Percentiles rank a stretch among this genome's conserved stretches.
Conservation (phyloP, 92 coral and sea anemone species). For the Paragorgia papillata region DNA sequence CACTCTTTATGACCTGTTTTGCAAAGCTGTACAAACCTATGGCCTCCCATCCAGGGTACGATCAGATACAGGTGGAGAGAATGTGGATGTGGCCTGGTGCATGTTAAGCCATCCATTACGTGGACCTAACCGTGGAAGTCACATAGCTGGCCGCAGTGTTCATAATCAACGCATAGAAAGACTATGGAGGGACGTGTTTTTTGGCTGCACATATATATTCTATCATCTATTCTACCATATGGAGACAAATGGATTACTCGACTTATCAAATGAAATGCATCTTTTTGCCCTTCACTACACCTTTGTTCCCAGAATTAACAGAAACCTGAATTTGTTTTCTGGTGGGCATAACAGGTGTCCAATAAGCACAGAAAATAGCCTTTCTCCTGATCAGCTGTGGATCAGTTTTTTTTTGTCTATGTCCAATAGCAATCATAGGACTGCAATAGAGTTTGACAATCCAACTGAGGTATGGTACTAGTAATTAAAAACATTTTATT, state of each 20-base stretch:
- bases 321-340: conserved; percentile 19
- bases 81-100: conserved; percentile 52
- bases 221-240: conserved; percentile 46
- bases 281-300: conserved; percentile 46
- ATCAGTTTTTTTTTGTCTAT: conserved; percentile 42
- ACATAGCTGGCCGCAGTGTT: conserved; percentile 50
- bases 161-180: conserved; percentile 43
- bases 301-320: conserved; percentile 50
- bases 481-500: background rate
- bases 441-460: background rate
- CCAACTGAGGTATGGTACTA: background rate
- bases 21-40: conserved; percentile 48
- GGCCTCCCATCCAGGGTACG: conserved; percentile 42
- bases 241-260: conserved; percentile 40
- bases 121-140: conserved; percentile 60
- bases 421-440: background rate
- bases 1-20: conserved; percentile 50
- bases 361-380: conserved; percentile 42
- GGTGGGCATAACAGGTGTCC: conserved; percentile 43
- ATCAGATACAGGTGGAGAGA: conserved; percentile 57
- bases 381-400: conserved; percentile 53
- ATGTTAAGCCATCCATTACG: conserved; percentile 54
- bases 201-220: conserved; percentile 42
- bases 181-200: conserved; percentile 53
- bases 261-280: conserved; percentile 44